Conservation (phyloP, 92 coral and sea anemone genomes). For the Paramuricea clavata region DNA sequence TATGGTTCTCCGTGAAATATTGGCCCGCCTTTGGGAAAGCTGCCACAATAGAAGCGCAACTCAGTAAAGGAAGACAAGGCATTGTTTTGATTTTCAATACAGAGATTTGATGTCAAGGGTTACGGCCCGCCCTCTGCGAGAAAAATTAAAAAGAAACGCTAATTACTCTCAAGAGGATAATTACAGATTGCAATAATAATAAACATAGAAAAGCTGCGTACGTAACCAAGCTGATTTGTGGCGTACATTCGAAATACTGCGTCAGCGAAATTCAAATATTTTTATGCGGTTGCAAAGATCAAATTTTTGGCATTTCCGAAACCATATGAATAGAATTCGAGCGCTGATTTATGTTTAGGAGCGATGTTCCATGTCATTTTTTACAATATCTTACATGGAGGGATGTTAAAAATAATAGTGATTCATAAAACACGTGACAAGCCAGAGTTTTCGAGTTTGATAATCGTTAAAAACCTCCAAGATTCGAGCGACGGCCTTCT, state of each 20-base stretch:
- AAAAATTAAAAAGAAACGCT: constrained; percentile 29
- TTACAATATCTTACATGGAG: too few species aligned
- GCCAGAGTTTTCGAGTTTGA: too few species aligned
- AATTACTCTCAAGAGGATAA: constrained; percentile 40
- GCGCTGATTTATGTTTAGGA: neutral
- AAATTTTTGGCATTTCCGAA: neutral
- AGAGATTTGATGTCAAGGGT: constrained; percentile 36
- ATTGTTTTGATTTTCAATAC: constrained; percentile 31
- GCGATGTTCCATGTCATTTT: too few species aligned
- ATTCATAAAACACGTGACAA: too few species aligned
- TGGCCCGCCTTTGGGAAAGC: neutral
- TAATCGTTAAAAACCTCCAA: too few species aligned
- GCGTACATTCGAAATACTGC: neutral
- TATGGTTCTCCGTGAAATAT: neutral
- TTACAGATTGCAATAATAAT: constrained; percentile 13
- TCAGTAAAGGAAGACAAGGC: neutral
- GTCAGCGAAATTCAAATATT: constrained; percentile 1
- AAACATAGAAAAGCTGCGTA: neutral
- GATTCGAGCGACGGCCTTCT: too few species aligned
- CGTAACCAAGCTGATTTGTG: constrained; percentile 2
- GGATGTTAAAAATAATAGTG: too few species aligned
- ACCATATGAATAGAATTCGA: neutral
- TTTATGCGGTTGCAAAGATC: neutral
- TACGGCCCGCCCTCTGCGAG: constrained; percentile 42
- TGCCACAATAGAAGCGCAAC: neutral